Percentiles rank a stretch among this genome's conserved stretches.
These are phyloP conservation scores for Amphiura filiformis DNA, from an alignment of 35 echinoderm and acorn worm species.

Conservation along the genomic window DNA sequence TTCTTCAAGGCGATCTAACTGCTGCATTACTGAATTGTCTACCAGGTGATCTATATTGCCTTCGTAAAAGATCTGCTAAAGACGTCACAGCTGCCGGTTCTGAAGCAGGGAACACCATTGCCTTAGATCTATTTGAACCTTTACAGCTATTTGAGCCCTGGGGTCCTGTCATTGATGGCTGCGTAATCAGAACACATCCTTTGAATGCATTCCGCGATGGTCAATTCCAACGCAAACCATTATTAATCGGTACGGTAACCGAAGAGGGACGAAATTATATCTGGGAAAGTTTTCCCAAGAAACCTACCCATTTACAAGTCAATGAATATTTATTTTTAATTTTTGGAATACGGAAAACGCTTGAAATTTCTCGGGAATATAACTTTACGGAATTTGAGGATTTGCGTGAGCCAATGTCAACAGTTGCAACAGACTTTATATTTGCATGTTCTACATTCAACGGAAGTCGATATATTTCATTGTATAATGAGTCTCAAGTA, in stretches of 20 bases:
- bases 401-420: neutral
- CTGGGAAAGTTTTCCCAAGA: neutral
- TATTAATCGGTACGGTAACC: constrained; percentile 33
- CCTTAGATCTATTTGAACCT: neutral
- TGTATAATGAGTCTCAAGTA: no score
- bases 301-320: no score
- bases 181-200: neutral
- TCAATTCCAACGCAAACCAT: constrained; percentile 31
- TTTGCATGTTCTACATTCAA: neutral
- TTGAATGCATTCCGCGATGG: constrained; percentile 19
- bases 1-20: neutral
- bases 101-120: neutral
- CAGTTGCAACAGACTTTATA: neutral
- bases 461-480: neutral
- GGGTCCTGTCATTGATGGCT: neutral
- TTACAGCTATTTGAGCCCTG: neutral
- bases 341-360: neutral
- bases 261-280: constrained; percentile 51
- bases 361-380: neutral
- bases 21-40: neutral
- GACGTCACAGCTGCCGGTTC: neutral
- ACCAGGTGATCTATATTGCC: neutral
- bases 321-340: no score
- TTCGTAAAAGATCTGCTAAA: neutral
- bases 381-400: no score